phyloP scores from a whole-genome alignment of 2,888 invertebrate genomes.

The Notodonta ziczac region DNA sequence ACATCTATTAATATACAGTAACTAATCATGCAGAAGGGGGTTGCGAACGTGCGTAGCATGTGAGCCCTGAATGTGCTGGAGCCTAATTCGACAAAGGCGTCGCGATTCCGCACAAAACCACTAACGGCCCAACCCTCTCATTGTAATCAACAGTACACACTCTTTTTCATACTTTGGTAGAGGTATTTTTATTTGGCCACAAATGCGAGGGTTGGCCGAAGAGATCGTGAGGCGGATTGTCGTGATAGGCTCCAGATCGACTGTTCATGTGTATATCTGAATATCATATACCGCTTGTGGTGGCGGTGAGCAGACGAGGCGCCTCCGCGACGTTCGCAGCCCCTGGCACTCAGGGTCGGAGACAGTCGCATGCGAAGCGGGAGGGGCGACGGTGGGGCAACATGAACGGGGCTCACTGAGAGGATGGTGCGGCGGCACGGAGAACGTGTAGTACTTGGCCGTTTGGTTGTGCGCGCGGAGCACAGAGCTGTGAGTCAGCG shows the following conservation, averaged over 20 bases:
- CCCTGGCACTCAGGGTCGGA: slow-evolving; percentile 82
- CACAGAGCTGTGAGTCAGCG: slow-evolving; percentile 89
- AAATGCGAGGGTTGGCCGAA: slow-evolving; percentile 29
- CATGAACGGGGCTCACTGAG: slow-evolving; percentile 85
- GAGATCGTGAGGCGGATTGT: slow-evolving; percentile 52
- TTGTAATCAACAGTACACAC: slow-evolving; percentile 26
- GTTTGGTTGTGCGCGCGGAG: slow-evolving; percentile 86
- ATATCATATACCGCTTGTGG: slow-evolving; percentile 71
- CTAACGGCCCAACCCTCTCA: slow-evolving; percentile 30
- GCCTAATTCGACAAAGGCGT: slow-evolving; percentile 62
- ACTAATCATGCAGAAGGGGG: slow-evolving; percentile 83
- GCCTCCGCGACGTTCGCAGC: slow-evolving; percentile 80
- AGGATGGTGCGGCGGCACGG: slow-evolving; percentile 85
- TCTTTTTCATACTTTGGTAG: slow-evolving; percentile 12
- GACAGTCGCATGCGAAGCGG: slow-evolving; percentile 84
- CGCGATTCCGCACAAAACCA: slow-evolving; percentile 44
- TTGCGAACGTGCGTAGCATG: slow-evolving; percentile 81
- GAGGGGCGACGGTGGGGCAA: slow-evolving; percentile 85
- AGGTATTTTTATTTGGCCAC: slow-evolving; percentile 12
- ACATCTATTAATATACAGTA: slow-evolving; percentile 70
- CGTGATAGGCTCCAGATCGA: slow-evolving; percentile 45
- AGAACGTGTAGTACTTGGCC: slow-evolving; percentile 87
- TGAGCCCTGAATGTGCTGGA: slow-evolving; percentile 62
- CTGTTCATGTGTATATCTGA: slow-evolving; percentile 57
- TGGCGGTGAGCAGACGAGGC: slow-evolving; percentile 66